Percentiles rank a stretch among this genome's conserved stretches.
Evolutionary conservation across 2,797 vertebrate genomes (phyloP).

Genomic region (Pangasius larnaudii): DNA sequence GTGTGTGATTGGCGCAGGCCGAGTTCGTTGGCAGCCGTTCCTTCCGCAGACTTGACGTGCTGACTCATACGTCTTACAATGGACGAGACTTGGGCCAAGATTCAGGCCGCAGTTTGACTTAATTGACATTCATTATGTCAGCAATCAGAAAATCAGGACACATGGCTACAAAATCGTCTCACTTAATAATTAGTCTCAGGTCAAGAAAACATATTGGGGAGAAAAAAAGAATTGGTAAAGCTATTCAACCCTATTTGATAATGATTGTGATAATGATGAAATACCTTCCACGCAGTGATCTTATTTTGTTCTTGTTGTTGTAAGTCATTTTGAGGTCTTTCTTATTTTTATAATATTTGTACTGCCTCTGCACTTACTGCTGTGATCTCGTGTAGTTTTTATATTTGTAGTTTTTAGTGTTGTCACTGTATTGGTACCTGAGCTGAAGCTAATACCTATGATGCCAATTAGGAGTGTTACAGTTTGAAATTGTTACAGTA

Average conservation of each 20-base stretch:
- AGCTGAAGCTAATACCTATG: background rate
- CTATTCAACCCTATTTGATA: background rate
- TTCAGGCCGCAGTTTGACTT: background rate
- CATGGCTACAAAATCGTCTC: background rate
- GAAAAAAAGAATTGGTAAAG: background rate
- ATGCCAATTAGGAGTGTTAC: background rate
- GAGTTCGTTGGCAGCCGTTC: background rate
- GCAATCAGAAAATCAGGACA: background rate
- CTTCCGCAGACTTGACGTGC: background rate
- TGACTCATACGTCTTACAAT: conserved; percentile 11
- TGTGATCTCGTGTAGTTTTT: background rate
- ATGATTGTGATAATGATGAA: background rate
- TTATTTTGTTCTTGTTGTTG: background rate
- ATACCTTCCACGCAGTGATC: background rate
- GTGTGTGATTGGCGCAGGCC: background rate
- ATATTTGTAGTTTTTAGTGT: background rate
- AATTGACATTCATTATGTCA: background rate
- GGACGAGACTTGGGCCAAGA: background rate
- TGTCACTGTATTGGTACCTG: background rate
- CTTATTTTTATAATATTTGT: background rate
- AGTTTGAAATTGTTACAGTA: background rate
- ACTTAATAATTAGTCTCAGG: background rate
- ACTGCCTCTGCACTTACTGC: background rate
- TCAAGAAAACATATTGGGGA: background rate
- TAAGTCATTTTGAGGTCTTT: background rate